These are phyloP conservation scores for Brachionus rotundiformis DNA, from an alignment of 1,140 invertebrate genomes.

Conservation along the genomic window DNA sequence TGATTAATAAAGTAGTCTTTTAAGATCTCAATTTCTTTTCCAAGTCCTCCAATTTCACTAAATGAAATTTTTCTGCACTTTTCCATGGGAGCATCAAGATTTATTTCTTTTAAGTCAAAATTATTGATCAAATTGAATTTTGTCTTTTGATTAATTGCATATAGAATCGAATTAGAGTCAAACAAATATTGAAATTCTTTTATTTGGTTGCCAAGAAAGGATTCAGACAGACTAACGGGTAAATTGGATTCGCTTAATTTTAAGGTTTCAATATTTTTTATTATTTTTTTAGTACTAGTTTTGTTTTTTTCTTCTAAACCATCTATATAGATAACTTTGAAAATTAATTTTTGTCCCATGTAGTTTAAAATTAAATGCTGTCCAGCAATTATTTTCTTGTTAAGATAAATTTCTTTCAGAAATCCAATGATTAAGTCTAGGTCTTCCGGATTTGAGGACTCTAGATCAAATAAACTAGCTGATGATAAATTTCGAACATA, in stretches of 20 bases:
- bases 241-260: neutral
- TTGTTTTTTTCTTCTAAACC: neutral
- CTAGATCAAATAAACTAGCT: neutral
- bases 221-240: neutral
- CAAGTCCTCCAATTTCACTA: constrained; percentile 42
- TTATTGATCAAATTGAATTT: constrained; percentile 31
- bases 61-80: neutral
- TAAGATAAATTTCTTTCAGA: constrained; percentile 31
- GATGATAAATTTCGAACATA: constrained; percentile 42
- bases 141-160: constrained; percentile 18
- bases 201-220: neutral
- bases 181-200: neutral
- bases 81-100: neutral
- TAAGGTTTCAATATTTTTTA: neutral
- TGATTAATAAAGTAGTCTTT: constrained; percentile 40
- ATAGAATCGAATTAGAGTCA: neutral
- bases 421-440: constrained; percentile 3
- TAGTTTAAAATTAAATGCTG: constrained; percentile 21
- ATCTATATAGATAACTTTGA: constrained; percentile 27
- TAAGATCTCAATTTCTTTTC: constrained; percentile 32
- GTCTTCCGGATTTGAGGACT: neutral
- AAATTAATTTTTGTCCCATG: constrained; percentile 41
- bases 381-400: neutral
- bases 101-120: neutral
- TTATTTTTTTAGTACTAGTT: neutral